Conservation (phyloP, 2,113 vertebrate genomes). For the Xerus inauris region DNA sequence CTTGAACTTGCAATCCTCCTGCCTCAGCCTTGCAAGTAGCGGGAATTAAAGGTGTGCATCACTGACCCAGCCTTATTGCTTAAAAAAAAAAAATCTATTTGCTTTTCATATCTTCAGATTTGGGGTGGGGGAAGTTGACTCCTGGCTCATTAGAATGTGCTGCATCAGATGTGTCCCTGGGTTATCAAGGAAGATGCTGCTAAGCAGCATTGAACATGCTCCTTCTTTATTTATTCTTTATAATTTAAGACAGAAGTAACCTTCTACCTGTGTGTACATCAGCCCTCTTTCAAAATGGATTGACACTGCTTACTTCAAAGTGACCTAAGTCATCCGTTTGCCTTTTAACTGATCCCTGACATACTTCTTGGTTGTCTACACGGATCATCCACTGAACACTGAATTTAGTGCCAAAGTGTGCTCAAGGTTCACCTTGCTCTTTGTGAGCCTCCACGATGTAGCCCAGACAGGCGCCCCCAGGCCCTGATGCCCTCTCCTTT, state of each 20-base stretch:
- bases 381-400: background rate
- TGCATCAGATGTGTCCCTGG: accelerated
- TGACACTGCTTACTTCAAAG: background rate
- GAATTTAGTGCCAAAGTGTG: too few relatives aligned
- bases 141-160: background rate
- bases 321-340: background rate
- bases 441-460: background rate
- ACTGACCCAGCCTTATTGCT: too few relatives aligned
- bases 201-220: accelerated
- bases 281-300: background rate
- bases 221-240: background rate
- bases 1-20: too few relatives aligned
- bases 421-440: background rate
- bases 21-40: too few relatives aligned
- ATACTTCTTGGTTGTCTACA: background rate
- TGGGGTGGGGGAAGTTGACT: too few relatives aligned
- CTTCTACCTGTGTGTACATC: background rate
- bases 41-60: too few relatives aligned
- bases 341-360: background rate
- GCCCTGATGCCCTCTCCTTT: background rate
- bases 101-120: background rate
- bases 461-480: too few relatives aligned
- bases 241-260: background rate
- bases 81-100: too few relatives aligned
- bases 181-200: background rate